Evolutionary conservation across 2,888 invertebrate species (phyloP), one percentile per base, ranked within the genome.

Genomic region (Tethea ocularis): DNA sequence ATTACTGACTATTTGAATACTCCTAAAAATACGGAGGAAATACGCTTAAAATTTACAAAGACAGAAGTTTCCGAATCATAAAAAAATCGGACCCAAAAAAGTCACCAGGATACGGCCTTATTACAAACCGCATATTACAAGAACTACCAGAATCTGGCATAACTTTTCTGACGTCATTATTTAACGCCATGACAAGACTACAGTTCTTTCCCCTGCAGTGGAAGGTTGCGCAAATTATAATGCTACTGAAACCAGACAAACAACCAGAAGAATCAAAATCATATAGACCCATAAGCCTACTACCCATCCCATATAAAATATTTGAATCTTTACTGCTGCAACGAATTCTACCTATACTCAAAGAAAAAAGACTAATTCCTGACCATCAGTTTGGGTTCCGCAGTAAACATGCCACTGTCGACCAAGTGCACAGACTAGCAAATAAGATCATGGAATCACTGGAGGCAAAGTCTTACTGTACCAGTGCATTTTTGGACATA

Each of bases 151-250:
- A 51, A 20, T 55, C 36, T 29, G 59, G 51, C 0, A 54, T 66
- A 17, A 52, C 26, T 20, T 63, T 52, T 23, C 60, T 63, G 0
- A 60, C 61, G 6, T 36, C 11, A 7, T n/a, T 64, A 1, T 62
- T 54, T 29, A 64, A 65, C 54, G 53, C 57, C 11, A 59, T 46
- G 46, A n/a, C n/a, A 3, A 46, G 46, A 46, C 46, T 46, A 17
- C 46, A 46, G n/a, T 46, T 80, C 81, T 68, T 84, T 83, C 74
- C 83, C 82, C 72, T 83, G 46, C 13, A 46, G 46, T 46, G 46
- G 46, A 46, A 46, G 46, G 46, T 46, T 7, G 46, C 46, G n/a
- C n/a, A 46, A 46, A 46, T 46, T 46, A 7, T 46, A 46, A 46
- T 46, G 33, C 33, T 33, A 8, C 8, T 33, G 33, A 33, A 33